A percentile compares a stretch with the other conserved stretches of the same genome.
Conservation (phyloP, 1,140 invertebrate genomes). For the Monomorium pharaonis region DNA sequence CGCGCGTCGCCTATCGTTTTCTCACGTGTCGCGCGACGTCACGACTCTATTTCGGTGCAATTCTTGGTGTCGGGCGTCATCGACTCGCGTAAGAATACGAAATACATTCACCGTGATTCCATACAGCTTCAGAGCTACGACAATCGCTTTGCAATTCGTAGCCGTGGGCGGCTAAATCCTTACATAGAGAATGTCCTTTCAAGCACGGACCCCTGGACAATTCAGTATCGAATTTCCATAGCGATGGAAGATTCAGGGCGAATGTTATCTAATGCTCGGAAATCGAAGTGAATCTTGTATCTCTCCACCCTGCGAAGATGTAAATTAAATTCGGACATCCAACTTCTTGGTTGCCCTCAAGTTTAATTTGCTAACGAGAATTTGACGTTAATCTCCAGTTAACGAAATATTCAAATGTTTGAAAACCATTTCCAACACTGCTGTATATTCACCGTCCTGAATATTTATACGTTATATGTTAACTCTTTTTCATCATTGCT, state of each 20-base stretch:
- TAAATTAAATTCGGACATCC: neutral
- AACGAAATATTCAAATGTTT: neutral
- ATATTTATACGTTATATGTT: neutral
- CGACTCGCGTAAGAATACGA: conserved; percentile 34
- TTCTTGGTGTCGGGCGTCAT: conserved; percentile 4
- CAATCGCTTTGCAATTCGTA: neutral
- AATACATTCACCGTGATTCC: neutral
- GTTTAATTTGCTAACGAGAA: neutral
- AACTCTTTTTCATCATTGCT: neutral
- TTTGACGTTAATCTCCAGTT: neutral
- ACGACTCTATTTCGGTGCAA: conserved; percentile 33
- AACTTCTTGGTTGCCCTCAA: neutral
- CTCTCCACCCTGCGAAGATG: neutral
- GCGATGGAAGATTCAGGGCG: neutral
- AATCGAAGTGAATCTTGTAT: neutral
- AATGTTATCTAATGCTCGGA: neutral
- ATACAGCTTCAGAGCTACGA: too few relatives aligned
- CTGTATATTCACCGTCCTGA: neutral
- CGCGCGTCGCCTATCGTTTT: neutral
- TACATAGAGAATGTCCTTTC: conserved; percentile 4
- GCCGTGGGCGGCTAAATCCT: conserved; percentile 1
- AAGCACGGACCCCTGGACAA: neutral
- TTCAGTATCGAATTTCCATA: conserved; percentile 13
- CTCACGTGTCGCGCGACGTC: conserved; percentile 6
- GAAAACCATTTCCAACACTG: neutral